A percentile compares a stretch with the other conserved stretches of the same genome.
Evolutionary conservation across 2,888 invertebrate genomes (phyloP).

Genomic region (Notodonta dromedarius): DNA sequence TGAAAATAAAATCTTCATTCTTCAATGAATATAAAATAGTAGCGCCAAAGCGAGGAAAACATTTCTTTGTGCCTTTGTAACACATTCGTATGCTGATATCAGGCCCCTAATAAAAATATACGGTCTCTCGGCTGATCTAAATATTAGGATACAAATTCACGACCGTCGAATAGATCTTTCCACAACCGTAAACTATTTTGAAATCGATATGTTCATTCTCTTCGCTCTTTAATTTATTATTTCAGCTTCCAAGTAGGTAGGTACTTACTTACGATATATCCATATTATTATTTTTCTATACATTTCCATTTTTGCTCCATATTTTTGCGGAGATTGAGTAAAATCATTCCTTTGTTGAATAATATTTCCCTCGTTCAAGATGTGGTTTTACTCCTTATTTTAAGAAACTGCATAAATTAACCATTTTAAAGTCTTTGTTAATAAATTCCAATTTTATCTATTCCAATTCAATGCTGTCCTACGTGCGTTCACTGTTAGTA

Average conservation of each 20-base stretch:
- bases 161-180: slow-evolving; percentile 47
- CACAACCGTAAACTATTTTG: slow-evolving; percentile 32
- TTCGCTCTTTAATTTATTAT: slow-evolving; percentile 9
- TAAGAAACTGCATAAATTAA: too few species aligned
- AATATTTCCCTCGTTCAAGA: too few species aligned
- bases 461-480: too few species aligned
- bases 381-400: too few species aligned
- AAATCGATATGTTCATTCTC: slow-evolving; percentile 21
- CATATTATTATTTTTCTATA: not conserved
- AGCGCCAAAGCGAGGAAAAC: slow-evolving; percentile 39
- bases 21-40: slow-evolving; percentile 26
- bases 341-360: too few species aligned
- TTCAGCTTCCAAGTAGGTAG: not conserved
- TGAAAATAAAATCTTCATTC: slow-evolving; percentile 25
- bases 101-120: slow-evolving; percentile 72
- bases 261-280: not conserved
- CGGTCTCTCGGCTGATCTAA: slow-evolving; percentile 67
- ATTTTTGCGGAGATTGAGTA: too few species aligned
- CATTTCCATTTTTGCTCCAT: too few species aligned
- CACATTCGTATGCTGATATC: slow-evolving; percentile 73
- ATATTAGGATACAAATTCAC: slow-evolving; percentile 69
- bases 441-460: too few species aligned
- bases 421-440: too few species aligned
- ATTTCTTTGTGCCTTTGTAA: slow-evolving; percentile 59
- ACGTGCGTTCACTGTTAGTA: too few species aligned